phyloP scores from a whole-genome alignment of 2,797 vertebrate genomes.

The Phrynocephalus vlangalii region DNA sequence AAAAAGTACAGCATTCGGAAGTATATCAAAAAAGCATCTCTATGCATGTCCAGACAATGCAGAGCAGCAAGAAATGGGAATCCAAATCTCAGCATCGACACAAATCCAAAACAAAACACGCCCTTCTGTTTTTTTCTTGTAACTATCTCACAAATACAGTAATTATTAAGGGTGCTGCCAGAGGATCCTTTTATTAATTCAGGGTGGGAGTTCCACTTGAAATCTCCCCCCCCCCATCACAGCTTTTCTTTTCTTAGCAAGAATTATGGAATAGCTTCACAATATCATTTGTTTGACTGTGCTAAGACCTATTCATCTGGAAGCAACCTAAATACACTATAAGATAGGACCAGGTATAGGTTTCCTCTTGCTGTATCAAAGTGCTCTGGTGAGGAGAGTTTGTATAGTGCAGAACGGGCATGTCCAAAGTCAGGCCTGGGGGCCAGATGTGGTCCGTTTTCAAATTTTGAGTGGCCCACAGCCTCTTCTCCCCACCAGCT shows the following conservation, averaged over 20 bases:
- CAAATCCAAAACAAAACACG: background rate
- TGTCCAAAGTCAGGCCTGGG: no score
- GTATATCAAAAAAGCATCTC: conserved; percentile 22
- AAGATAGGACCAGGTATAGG: background rate
- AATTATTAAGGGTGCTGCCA: conserved; percentile 2
- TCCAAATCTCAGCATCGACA: background rate
- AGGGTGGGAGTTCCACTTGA: background rate
- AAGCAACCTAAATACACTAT: background rate
- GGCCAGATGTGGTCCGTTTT: no score
- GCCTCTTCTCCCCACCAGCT: no score
- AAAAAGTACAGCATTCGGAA: conserved; percentile 45
- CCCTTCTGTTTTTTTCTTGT: background rate
- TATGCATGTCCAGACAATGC: conserved; percentile 32
- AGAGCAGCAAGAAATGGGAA: conserved; percentile 18
- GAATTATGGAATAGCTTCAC: background rate
- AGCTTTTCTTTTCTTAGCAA: background rate
- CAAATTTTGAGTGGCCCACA: no score
- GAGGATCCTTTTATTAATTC: background rate
- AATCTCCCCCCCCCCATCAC: no score
- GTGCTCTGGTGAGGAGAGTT: background rate
- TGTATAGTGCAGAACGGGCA: background rate
- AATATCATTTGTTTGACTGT: no score
- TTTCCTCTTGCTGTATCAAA: conserved; percentile 13
- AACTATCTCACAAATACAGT: conserved; percentile 19
- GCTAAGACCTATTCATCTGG: background rate